Conservation (phyloP, 2,888 invertebrate species). For the Acleris holmiana region DNA sequence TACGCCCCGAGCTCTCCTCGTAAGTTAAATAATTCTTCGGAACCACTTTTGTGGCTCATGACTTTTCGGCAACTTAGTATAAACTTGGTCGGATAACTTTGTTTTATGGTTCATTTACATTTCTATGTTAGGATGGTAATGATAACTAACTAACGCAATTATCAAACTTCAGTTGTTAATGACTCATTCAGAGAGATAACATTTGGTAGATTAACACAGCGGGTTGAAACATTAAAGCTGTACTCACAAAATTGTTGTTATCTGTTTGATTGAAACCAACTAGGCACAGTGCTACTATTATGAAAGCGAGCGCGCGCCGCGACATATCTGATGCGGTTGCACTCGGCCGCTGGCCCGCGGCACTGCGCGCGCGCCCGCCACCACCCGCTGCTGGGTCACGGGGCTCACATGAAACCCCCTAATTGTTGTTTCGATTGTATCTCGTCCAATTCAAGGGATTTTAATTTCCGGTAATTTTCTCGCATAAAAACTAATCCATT, state of each 20-base stretch:
- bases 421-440: slow-evolving; percentile 8
- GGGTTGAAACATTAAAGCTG: slow-evolving; percentile 19
- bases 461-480: slow-evolving; percentile 56
- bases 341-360: slow-evolving; percentile 11
- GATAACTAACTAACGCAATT: slow-evolving; percentile 22
- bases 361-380: not conserved
- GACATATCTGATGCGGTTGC: slow-evolving; percentile 38
- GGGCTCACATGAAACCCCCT: not conserved
- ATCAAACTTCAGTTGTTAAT: slow-evolving; percentile 10
- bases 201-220: slow-evolving; percentile 13
- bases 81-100: slow-evolving; percentile 22
- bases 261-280: slow-evolving; percentile 48
- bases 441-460: slow-evolving; percentile 41
- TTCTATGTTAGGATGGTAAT: slow-evolving; percentile 15
- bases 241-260: slow-evolving; percentile 39
- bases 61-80: slow-evolving; percentile 23
- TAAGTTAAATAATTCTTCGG: slow-evolving; percentile 24
- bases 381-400: not conserved
- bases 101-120: slow-evolving; percentile 30
- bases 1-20: slow-evolving; percentile 15
- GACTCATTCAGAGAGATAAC: slow-evolving; percentile 23
- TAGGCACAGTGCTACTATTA: slow-evolving; percentile 45
- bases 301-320: slow-evolving; percentile 39
- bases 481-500: not conserved
- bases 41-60: slow-evolving; percentile 16